Base-by-base conservation (phyloP, 2,113 vertebrate genomes). In the Coturnix japonica region DNA sequence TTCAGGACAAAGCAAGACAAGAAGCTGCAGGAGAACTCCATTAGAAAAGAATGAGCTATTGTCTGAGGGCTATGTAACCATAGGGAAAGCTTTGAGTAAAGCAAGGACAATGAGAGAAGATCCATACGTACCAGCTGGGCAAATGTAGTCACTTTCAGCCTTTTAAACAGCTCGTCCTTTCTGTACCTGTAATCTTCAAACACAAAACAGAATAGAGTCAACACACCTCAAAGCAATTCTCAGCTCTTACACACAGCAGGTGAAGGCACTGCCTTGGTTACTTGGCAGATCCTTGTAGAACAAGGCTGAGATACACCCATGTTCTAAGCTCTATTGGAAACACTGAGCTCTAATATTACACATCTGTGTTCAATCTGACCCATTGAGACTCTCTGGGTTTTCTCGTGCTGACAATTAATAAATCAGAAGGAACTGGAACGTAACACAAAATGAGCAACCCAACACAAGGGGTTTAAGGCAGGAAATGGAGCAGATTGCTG, bases 161-260 rank as follows among this genome's bases (percentile, higher is more conserved):
- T 98, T 92, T 99, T 99, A 87, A 99, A 99, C 81, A 99, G 98
- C 94, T 99, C 99, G 41, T 98, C 98, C 95, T 98, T 99, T 96
- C 96, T 98, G 59, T 99, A 99, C n/a, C 98, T 98, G 97, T 99
- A 99, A 98, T 99, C 99, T 96, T 72, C 71, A 94, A 95, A 79
- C 59, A 94, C 6, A 95, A 83, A 94, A 73, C 15, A 92, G 35
- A 87, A 90, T 7, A 75, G 12, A 30, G 31, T 33, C 49, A 90
- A 37, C 88, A 1, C 77, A 61, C 86, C 90, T 53, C 8, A 54
- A 69, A 39, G 3, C 72, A 35, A 51, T 69, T 43, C 31, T 59
- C 53, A 63, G 4, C 1, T 70, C 64, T 54, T 33, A 28, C 7
- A 44, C 65, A 26, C 6, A 28, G 0, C 28, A 43, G 41, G 22